A percentile compares a stretch with the other conserved stretches of the same genome.
These are phyloP conservation scores for Potorous gilbertii DNA, from an alignment of 2,797 vertebrate species.

Conservation along the genomic window DNA sequence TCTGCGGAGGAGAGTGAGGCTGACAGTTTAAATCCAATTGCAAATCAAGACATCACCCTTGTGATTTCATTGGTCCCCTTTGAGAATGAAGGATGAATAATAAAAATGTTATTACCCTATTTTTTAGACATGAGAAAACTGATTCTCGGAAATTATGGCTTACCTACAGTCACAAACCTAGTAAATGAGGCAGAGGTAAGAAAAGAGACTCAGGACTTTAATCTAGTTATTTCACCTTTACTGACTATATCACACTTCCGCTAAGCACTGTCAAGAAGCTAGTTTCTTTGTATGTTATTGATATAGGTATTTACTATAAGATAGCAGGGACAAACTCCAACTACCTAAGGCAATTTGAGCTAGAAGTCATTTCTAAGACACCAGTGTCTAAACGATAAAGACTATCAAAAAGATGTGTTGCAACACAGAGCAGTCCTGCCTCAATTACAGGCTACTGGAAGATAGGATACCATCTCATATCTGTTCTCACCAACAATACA, in stretches of 20 bases:
- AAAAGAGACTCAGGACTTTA: neutral
- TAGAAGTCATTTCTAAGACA: constrained; percentile 3
- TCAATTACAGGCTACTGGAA: neutral
- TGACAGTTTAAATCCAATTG: neutral
- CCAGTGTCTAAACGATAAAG: constrained; percentile 7
- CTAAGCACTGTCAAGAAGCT: neutral
- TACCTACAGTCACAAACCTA: neutral
- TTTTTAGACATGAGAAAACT: neutral
- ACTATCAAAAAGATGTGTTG: neutral
- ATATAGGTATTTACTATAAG: neutral
- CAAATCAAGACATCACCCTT: neutral
- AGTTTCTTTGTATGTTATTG: neutral
- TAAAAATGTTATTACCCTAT: neutral
- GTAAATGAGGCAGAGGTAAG: neutral
- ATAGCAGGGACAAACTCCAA: neutral
- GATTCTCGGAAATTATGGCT: neutral
- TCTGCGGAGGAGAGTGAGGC: neutral
- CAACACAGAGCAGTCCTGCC: neutral
- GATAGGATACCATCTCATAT: neutral
- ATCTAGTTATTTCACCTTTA: neutral
- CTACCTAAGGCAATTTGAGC: constrained; percentile 13
- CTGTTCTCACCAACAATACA: neutral
- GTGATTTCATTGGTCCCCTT: neutral
- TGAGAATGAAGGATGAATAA: neutral
- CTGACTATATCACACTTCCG: neutral